These are phyloP conservation scores for Lepidocyrtinus sp. DNA, from an alignment of 2,888 invertebrate genomes.

Conservation along the genomic window DNA sequence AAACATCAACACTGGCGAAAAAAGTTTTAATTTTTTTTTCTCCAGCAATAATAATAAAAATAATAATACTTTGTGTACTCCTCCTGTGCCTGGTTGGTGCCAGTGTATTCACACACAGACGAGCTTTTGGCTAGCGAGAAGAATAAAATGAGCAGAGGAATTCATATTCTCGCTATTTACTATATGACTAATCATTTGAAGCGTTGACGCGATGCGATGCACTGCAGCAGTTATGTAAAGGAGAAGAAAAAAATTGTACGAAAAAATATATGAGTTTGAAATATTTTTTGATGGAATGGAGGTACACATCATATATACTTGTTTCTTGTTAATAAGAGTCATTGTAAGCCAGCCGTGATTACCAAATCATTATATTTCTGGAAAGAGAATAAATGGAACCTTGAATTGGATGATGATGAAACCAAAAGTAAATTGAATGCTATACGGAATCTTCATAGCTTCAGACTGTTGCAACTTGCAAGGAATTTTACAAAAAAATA, in stretches of 20 bases:
- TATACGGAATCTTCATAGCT: too few relatives aligned
- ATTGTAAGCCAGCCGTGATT: neutral
- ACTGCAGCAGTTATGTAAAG: neutral
- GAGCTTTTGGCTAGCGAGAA: neutral
- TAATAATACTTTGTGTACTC: slow-evolving; percentile 43
- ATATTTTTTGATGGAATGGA: neutral
- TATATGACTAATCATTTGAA: neutral
- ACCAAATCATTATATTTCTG: neutral
- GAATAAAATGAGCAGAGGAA: neutral
- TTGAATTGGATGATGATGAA: slow-evolving; percentile 43
- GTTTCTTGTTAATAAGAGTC: neutral
- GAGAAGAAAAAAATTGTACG: neutral
- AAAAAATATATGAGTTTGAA: neutral
- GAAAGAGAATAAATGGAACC: slow-evolving; percentile 22
- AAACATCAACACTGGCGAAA: slow-evolving; percentile 45
- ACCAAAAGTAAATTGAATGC: slow-evolving; percentile 36
- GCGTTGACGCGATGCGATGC: neutral
- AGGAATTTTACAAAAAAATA: neutral
- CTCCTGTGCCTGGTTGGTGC: slow-evolving; percentile 41
- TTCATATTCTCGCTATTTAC: neutral
- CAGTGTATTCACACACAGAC: slow-evolving; percentile 44
- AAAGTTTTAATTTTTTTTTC: slow-evolving; percentile 50
- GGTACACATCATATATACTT: slow-evolving; percentile 9
- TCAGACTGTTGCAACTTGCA: too few relatives aligned
- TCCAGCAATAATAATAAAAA: slow-evolving; percentile 44